Evolutionary conservation across 2,797 vertebrate species (phyloP).

Genomic region (Ciconia nigra): DNA sequence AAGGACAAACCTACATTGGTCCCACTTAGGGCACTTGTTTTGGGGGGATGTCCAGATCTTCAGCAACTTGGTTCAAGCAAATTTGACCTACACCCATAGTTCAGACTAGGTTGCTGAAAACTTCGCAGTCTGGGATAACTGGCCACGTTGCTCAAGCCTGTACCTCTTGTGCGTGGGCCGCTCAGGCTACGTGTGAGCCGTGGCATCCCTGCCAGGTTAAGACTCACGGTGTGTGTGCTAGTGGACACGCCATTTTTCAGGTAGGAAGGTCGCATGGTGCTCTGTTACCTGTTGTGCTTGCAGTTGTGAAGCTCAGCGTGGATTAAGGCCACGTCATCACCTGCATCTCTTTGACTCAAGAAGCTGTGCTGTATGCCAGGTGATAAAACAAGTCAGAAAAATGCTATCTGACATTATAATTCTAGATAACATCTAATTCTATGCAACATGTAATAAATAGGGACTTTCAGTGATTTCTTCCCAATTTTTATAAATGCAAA

Average conservation of each 20-base stretch:
- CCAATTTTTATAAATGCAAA: neutral
- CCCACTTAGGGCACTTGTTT: neutral
- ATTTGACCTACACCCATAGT: neutral
- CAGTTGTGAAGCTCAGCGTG: neutral
- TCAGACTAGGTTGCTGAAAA: neutral
- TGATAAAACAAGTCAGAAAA: neutral
- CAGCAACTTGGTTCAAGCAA: neutral
- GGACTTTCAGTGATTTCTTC: neutral
- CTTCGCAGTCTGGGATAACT: neutral
- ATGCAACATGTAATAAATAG: neutral
- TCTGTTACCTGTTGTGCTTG: neutral
- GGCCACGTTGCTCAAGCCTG: neutral
- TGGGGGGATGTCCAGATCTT: neutral
- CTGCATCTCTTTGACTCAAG: neutral
- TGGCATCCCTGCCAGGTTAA: neutral
- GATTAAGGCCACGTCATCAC: accelerated
- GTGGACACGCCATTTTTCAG: accelerated
- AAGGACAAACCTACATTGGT: neutral
- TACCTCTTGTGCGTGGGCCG: accelerated
- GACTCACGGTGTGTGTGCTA: accelerated
- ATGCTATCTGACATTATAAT: neutral
- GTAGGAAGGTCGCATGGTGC: neutral
- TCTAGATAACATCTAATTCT: neutral
- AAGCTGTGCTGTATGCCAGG: neutral
- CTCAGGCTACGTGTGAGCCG: neutral